These are phyloP conservation scores for Lordiphosa fenestrarum DNA, from an alignment of 2,888 invertebrate genomes.

Conservation along the genomic window DNA sequence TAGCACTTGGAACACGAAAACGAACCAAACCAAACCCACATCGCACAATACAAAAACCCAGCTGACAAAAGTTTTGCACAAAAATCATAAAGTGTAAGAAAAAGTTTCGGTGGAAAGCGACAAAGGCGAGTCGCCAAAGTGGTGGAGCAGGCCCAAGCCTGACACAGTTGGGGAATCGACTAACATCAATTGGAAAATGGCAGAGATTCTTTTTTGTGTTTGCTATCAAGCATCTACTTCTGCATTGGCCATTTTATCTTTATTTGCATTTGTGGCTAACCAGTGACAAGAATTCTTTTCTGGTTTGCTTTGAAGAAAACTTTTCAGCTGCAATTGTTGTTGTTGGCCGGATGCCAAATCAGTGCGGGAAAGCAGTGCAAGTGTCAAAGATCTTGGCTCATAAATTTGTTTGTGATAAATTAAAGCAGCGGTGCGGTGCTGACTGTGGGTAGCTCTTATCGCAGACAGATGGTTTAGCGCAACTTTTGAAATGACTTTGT, in stretches of 20 bases:
- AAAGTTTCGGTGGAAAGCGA: constrained; percentile 40
- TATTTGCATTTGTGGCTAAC: constrained; percentile 63
- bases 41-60: constrained; percentile 31
- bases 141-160: constrained; percentile 24
- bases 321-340: constrained; percentile 22
- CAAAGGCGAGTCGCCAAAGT: constrained; percentile 31
- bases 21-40: constrained; percentile 24
- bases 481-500: constrained; percentile 12
- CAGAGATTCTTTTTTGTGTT: constrained; percentile 29
- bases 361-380: constrained; percentile 16
- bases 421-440: constrained; percentile 28
- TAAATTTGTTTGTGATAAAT: constrained; percentile 33
- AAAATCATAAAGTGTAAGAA: constrained; percentile 63
- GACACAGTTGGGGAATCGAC: constrained; percentile 35
- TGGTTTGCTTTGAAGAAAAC: constrained; percentile 32
- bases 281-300: constrained; percentile 42
- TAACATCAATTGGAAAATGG: constrained; percentile 61
- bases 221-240: constrained; percentile 18
- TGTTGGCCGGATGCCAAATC: constrained; percentile 17
- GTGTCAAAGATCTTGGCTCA: constrained; percentile 24
- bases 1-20: constrained; percentile 15
- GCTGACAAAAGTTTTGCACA: constrained; percentile 53
- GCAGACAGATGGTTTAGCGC: neutral
- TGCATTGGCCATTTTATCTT: constrained; percentile 53
- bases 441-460: constrained; percentile 30